These are phyloP conservation scores for Netelia inedita DNA, from an alignment of 2,888 invertebrate species.

Conservation along the genomic window DNA sequence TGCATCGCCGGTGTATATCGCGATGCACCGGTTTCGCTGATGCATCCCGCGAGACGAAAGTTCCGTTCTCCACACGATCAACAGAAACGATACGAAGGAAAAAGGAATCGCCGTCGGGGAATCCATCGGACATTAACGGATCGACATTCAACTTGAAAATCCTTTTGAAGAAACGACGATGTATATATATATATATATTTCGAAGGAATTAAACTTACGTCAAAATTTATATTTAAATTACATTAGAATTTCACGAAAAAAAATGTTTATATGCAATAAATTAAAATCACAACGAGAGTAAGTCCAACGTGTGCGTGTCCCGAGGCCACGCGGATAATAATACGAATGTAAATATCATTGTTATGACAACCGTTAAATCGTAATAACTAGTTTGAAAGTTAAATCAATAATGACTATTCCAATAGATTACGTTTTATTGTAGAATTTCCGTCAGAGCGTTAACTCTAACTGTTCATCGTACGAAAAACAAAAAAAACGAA, in stretches of 20 bases:
- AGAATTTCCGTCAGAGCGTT: conserved; percentile 5
- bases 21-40: conserved; percentile 45
- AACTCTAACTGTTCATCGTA: conserved; percentile 9
- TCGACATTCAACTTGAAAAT: no score
- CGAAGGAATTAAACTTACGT: no score
- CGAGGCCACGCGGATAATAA: conserved; percentile 1
- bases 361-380: conserved; percentile 1
- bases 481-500: neutral
- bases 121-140: neutral
- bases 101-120: conserved; percentile 1
- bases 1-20: conserved; percentile 44
- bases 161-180: no score
- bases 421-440: conserved; percentile 1
- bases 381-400: conserved; percentile 12
- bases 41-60: conserved; percentile 65
- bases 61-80: conserved; percentile 47
- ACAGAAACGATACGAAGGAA: conserved; percentile 35
- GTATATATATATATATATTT: no score
- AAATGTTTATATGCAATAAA: neutral
- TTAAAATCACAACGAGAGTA: neutral
- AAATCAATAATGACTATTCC: conserved; percentile 11
- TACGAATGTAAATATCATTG: conserved; percentile 22
- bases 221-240: no score
- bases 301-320: neutral
- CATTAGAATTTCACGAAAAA: no score